Conservation (phyloP, 2,797 vertebrate species). For the Leucoraja ocellata region DNA sequence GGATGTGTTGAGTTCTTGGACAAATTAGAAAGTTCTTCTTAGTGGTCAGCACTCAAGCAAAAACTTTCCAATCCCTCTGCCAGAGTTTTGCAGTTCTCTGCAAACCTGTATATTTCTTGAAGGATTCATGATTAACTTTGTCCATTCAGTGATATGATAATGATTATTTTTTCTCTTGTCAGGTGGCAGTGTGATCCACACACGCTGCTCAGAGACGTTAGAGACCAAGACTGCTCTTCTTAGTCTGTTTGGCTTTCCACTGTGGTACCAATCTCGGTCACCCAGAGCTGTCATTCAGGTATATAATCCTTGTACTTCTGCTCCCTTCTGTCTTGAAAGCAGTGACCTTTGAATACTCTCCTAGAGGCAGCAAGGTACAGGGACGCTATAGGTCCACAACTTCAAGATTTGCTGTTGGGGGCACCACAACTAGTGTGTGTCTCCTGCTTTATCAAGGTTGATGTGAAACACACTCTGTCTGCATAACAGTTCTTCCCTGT, state of each 20-base stretch:
- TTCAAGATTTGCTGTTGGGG: no score
- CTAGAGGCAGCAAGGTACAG: background rate
- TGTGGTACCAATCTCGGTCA: constrained; percentile 84
- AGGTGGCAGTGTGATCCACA: constrained; percentile 84
- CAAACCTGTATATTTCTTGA: no score
- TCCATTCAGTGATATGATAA: background rate
- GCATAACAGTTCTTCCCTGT: no score
- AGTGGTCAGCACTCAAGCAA: no score
- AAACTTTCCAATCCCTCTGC: no score
- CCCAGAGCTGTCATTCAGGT: constrained; percentile 87
- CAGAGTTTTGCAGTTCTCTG: no score
- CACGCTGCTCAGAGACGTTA: constrained; percentile 82
- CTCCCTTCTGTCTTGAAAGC: background rate
- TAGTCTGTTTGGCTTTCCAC: constrained; percentile 78
- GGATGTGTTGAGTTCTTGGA: no score
- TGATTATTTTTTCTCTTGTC: accelerated
- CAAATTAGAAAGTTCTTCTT: no score
- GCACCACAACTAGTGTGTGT: no score
- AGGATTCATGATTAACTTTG: no score
- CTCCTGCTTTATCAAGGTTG: no score
- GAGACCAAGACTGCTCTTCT: constrained; percentile 70
- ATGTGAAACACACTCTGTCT: no score
- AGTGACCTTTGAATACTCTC: background rate
- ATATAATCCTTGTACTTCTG: constrained; percentile 4
- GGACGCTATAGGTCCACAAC: background rate